A percentile compares a stretch with the other conserved stretches of the same genome.
Conservation (phyloP, 2,113 vertebrate species). For the Bagarius yarrelli region DNA sequence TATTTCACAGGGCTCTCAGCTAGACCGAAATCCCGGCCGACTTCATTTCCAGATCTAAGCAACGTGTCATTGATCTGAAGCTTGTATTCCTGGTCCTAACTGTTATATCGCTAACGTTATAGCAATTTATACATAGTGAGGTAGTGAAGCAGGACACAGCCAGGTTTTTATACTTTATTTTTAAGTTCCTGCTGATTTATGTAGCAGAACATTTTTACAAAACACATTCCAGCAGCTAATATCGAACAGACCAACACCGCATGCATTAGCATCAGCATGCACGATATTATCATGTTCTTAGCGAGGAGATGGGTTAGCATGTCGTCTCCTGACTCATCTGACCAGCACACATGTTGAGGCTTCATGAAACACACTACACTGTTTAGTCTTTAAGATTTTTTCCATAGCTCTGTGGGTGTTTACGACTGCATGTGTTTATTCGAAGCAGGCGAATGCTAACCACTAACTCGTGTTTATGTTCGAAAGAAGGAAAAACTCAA, state of each 20-base stretch:
- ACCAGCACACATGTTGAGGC: background rate
- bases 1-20: no score
- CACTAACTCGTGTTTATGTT: background rate
- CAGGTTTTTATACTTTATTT: background rate
- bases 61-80: no score
- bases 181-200: background rate
- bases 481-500: background rate
- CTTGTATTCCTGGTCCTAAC: no score
- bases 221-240: constrained; percentile 59
- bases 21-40: no score
- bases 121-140: no score
- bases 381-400: background rate
- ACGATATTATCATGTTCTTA: constrained; percentile 12
- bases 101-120: no score
- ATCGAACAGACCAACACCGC: constrained; percentile 54
- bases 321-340: background rate
- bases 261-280: constrained; percentile 25
- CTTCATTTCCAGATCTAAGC: no score
- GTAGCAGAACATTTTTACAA: constrained; percentile 60
- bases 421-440: background rate
- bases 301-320: background rate
- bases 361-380: background rate
- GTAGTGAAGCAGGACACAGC: background rate
- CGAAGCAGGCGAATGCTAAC: background rate
- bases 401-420: background rate